Evolutionary conservation across 2,797 vertebrate genomes (phyloP).

Genomic region (Bradypus variegatus): DNA sequence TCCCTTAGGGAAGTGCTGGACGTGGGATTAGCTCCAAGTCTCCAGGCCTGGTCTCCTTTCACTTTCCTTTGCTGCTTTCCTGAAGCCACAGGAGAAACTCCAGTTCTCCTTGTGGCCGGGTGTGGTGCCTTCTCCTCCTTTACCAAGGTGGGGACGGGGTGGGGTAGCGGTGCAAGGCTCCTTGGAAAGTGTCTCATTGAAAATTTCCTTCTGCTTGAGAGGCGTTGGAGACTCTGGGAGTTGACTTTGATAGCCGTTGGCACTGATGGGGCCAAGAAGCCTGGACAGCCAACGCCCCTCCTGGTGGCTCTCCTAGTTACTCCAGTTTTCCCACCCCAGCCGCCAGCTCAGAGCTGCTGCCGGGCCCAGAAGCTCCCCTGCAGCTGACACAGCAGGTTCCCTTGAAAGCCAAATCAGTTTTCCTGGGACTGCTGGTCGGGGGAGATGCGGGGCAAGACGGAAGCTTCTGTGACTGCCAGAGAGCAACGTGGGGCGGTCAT

Average conservation of each 20-base stretch:
- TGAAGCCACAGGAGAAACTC: too few species aligned
- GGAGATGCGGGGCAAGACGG: neutral
- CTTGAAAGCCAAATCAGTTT: neutral
- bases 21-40: neutral
- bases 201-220: neutral
- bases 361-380: neutral
- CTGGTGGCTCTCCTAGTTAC: neutral
- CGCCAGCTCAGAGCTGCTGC: neutral
- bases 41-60: fast-evolving
- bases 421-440: neutral
- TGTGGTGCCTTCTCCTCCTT: neutral
- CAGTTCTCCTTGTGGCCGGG: neutral
- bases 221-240: neutral
- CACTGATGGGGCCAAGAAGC: neutral
- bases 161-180: neutral
- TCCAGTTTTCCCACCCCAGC: neutral
- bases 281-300: neutral
- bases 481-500: neutral
- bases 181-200: neutral
- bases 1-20: neutral
- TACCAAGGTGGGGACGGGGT: too few species aligned
- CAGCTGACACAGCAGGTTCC: neutral
- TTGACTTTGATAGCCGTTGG: neutral
- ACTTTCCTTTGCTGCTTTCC: neutral
- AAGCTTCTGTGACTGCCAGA: neutral